Conservation (phyloP, 2,797 vertebrate genomes). For the Myotis myotis region DNA sequence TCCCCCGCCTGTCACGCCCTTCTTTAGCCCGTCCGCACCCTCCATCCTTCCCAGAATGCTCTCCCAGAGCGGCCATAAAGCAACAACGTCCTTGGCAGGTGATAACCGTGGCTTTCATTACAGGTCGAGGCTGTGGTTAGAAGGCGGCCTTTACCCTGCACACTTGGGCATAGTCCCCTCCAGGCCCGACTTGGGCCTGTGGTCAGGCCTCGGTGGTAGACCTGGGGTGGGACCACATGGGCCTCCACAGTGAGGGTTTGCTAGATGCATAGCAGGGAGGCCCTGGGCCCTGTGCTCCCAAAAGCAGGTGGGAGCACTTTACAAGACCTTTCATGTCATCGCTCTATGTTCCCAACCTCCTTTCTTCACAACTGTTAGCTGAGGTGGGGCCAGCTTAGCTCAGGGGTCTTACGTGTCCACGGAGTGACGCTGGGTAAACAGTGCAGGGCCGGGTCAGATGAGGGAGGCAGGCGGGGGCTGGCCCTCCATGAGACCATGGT, state of each 20-base stretch:
- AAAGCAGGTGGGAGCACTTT: not conserved
- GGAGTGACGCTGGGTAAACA: not conserved
- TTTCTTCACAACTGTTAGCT: conserved; percentile 2
- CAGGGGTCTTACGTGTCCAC: fast-evolving
- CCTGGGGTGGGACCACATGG: not conserved
- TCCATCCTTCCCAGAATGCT: not conserved
- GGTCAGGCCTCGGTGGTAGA: not conserved
- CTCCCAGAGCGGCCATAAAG: not conserved
- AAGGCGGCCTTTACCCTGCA: not conserved
- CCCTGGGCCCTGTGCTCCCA: not conserved
- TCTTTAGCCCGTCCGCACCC: not conserved
- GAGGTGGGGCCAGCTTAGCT: not conserved
- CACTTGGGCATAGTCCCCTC: not conserved
- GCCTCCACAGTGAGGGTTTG: not conserved
- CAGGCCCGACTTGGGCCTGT: not conserved
- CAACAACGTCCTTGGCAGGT: not conserved
- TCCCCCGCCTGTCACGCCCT: not conserved
- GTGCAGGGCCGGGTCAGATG: not conserved
- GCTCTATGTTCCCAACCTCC: conserved; percentile 45
- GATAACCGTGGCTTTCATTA: not conserved
- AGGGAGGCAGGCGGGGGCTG: not conserved
- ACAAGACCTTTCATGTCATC: not conserved
- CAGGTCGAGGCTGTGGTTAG: not conserved
- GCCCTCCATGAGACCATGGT: not conserved
- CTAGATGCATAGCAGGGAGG: not conserved